Evolutionary conservation across 2,797 vertebrate genomes (phyloP).

Genomic region (Notolabrus celidotus): DNA sequence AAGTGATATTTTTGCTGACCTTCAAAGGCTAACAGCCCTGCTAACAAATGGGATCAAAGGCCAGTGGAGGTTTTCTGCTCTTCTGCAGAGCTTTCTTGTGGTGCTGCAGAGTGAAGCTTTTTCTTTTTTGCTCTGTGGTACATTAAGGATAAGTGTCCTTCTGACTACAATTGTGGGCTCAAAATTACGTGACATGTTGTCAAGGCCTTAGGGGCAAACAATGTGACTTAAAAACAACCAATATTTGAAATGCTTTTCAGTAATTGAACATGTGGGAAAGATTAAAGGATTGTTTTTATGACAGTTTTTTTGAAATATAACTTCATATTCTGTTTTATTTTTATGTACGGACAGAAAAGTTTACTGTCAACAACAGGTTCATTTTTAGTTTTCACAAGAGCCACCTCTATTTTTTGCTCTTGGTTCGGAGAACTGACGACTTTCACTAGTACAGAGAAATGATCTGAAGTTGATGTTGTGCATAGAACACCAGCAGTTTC

Average conservation of each 20-base stretch:
- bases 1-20: conserved; percentile 79
- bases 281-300: conserved; percentile 40
- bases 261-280: conserved; percentile 46
- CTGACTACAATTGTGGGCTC: conserved; percentile 66
- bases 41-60: conserved; percentile 80
- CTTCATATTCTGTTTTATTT: conserved; percentile 17
- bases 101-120: conserved; percentile 63
- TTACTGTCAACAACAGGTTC: conserved; percentile 7
- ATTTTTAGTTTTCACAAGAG: background rate
- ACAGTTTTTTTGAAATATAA: conserved; percentile 34
- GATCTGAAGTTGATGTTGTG: too few species aligned
- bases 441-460: background rate
- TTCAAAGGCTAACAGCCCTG: conserved; percentile 71
- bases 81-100: conserved; percentile 69
- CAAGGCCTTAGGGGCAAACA: conserved; percentile 49
- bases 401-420: background rate
- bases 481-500: too few species aligned
- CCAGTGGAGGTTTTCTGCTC: conserved; percentile 68
- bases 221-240: conserved; percentile 62
- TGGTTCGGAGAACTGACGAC: background rate
- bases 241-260: conserved; percentile 23
- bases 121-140: conserved; percentile 53
- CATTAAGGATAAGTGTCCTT: conserved; percentile 71
- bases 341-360: conserved; percentile 1
- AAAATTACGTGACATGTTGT: conserved; percentile 63